Evolutionary conservation across 2,888 invertebrate species (phyloP).

Genomic region (Flabesymbios commensalis): DNA sequence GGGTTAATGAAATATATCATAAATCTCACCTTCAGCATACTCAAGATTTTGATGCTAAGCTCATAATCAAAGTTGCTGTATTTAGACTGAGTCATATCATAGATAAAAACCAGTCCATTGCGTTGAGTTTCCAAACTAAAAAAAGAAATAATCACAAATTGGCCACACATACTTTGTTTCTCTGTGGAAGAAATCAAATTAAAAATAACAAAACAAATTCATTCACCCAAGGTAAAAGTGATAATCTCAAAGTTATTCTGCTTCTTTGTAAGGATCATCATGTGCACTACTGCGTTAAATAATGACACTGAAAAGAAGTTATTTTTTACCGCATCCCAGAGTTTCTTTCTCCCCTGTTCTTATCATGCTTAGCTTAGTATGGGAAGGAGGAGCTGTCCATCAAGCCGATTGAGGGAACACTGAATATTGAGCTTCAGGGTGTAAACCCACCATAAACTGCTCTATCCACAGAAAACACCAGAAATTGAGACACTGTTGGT

Average conservation of each 20-base stretch:
- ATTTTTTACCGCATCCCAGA: too few species aligned
- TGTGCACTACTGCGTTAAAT: neutral
- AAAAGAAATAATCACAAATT: too few species aligned
- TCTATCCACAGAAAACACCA: too few species aligned
- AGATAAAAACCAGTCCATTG: constrained; percentile 93
- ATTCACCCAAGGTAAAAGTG: neutral
- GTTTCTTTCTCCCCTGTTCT: too few species aligned
- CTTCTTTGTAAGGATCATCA: too few species aligned
- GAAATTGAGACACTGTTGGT: too few species aligned
- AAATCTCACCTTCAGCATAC: constrained; percentile 82
- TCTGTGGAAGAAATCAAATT: neutral
- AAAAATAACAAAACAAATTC: neutral
- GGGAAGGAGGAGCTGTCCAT: too few species aligned
- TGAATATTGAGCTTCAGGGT: too few species aligned
- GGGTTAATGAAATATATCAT: neutral
- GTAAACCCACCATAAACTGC: too few species aligned
- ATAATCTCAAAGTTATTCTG: neutral
- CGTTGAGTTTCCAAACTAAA: constrained; percentile 83
- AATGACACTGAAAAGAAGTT: neutral
- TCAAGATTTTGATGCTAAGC: constrained; percentile 94
- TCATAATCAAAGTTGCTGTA: constrained; percentile 98
- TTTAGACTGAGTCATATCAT: constrained; percentile 98
- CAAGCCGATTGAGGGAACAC: too few species aligned
- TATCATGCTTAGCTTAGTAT: too few species aligned
- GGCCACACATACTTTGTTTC: too few species aligned